Evolutionary conservation across 2,888 invertebrate genomes (phyloP), one percentile per base, ranked within the genome.

Genomic region (Cordilura impudica): DNA sequence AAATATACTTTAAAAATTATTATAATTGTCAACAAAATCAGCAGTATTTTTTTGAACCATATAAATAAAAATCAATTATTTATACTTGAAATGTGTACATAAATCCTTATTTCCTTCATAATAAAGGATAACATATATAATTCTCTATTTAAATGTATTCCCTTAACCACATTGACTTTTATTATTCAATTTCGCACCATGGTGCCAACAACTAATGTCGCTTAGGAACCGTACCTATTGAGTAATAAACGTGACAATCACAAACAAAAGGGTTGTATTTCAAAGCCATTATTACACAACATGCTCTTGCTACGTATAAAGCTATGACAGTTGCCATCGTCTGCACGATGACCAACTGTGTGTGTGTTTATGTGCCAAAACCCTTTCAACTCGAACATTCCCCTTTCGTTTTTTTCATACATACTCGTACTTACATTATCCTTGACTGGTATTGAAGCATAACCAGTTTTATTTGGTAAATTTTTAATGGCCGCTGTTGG

Each of bases 391-490:
- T n/a, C 3, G 26, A 43, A n/a, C 19, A 12, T 49, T 53, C 14
- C 49, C 51, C 26, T 16, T 63, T 16, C 35, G 12, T 51, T 19
- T 21, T 5, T 60, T 49, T 58, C 72, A 78, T 72, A 75, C 82
- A 14, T 21, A 6, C n/a, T 26, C 47, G 56, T 83, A 83, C 81
- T 82, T 85, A 83, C 80, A 82, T 82, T 73, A 66, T 76, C 56
- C 83, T 81, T 82, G 78, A 47, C 31, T 60, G 29, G 29, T 65
- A 47, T 39, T 73, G 26, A 60, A 60, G 65, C 61, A 45, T 66
- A 79, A 76, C 72, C 76, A 73, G 80, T 71, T 75, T 75, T 75
- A 35, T 71, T 67, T 74, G 81, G 81, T 70, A 49, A 66, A 63
- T 58, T 63, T 72, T 26, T 81, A 78, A 81, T 81, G 78, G 72